Evolutionary conservation across 2,113 vertebrate species (phyloP), one percentile per base, ranked within the genome.

Genomic region (Ctenomys sociabilis): DNA sequence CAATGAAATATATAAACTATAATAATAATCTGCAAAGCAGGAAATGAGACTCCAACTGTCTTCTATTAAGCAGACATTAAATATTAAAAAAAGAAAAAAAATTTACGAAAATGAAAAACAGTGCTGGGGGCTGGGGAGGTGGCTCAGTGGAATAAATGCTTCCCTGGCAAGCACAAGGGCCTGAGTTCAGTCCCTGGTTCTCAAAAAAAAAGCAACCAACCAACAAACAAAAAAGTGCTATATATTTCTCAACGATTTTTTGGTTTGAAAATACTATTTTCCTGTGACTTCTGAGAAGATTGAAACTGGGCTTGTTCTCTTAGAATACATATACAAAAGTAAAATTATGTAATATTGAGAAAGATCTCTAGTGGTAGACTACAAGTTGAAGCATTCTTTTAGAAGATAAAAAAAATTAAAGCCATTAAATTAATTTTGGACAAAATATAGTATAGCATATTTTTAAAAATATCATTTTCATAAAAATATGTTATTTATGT

Each of bases 211-310:
- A n/a, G n/a, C n/a, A n/a, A n/a, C n/a, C n/a, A n/a, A n/a, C n/a
- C n/a, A n/a, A n/a, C n/a, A n/a, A n/a, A n/a, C n/a, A 84, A 93
- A 91, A n/a, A 11, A 72, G 57, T 37, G 4, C 16, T 81, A 45
- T 0, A 16, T 1, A 26, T 11, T 90, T 88, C 73, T 57, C 24
- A 40, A 9, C 64, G n/a, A 35, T 75, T 61, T 75, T 66, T 66
- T 92, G 88, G 89, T 89, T 37, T 35, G 81, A 90, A 85, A 97
- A 89, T 54, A 70, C 16, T 13, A 54, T 54, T 54, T 54, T 54
- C 54, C 54, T 54, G 54, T 54, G 11, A 54, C 14, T 54, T 54
- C 54, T 54, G 54, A 54, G 54, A 54, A 54, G 54, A 54, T 54
- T 54, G 13, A 54, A 54, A 54, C 54, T 54, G 14, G 54, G 12